Evolutionary conservation across 2,888 invertebrate genomes (phyloP).

Genomic region (Boloria euphrosyne): DNA sequence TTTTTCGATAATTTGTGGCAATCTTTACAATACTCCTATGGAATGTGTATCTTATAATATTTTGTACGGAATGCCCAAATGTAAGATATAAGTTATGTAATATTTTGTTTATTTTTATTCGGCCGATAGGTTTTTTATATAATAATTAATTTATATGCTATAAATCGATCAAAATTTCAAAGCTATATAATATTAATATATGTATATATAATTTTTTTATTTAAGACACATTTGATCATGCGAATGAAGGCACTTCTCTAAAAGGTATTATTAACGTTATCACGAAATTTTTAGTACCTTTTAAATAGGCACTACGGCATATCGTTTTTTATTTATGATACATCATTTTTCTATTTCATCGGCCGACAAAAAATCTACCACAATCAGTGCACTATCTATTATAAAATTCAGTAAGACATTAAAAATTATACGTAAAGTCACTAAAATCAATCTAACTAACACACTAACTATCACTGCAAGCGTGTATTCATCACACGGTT

Average conservation of each 20-base stretch:
- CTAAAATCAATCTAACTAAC: conserved; percentile 64
- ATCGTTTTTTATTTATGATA: too few relatives aligned
- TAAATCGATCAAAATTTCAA: too few relatives aligned
- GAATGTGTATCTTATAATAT: conserved; percentile 34
- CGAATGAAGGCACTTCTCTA: too few relatives aligned
- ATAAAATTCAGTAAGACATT: conserved; percentile 50
- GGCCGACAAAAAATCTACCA: conserved; percentile 13
- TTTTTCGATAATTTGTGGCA: conserved; percentile 27
- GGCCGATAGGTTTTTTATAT: conserved; percentile 12
- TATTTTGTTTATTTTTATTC: conserved; percentile 18
- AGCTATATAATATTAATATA: too few relatives aligned
- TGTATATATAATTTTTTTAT: too few relatives aligned
- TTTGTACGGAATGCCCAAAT: conserved; percentile 40
- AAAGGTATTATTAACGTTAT: too few relatives aligned
- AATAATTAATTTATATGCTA: too few relatives aligned
- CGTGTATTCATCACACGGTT: conserved; percentile 71
- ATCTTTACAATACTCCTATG: conserved; percentile 12
- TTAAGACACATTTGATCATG: too few relatives aligned
- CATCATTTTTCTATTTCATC: not conserved
- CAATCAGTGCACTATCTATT: conserved; percentile 27
- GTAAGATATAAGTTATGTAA: conserved; percentile 5
- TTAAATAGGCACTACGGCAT: too few relatives aligned
- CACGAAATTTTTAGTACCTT: too few relatives aligned
- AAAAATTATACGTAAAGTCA: conserved; percentile 62
- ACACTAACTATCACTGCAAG: conserved; percentile 70